Conservation (phyloP, 2,113 vertebrate genomes). For the Ibidorhyncha struthersii region DNA sequence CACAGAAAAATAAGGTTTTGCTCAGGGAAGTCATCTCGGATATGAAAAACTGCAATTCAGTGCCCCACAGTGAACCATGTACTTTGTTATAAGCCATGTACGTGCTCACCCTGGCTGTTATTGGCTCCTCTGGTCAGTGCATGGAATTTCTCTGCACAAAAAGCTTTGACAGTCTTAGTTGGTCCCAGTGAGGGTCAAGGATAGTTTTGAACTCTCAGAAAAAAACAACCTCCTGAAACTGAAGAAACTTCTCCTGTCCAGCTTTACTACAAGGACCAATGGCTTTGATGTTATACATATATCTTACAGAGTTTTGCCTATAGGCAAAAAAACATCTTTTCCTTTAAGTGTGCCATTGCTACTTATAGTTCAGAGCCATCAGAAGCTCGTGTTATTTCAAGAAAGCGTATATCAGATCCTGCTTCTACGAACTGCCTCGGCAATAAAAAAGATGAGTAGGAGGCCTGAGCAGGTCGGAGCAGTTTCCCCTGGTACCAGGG, state of each 20-base stretch:
- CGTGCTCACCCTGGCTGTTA: fast-evolving
- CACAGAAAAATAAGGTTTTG: neutral
- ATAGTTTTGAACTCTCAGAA: neutral
- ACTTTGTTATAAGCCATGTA: neutral
- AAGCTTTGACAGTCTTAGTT: neutral
- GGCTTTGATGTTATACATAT: neutral
- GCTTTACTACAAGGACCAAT: neutral
- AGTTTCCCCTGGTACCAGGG: neutral
- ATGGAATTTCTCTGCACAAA: neutral
- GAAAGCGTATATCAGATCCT: neutral
- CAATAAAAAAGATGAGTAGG: neutral
- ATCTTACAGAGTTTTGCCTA: neutral
- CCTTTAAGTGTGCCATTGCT: neutral
- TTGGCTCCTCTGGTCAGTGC: neutral
- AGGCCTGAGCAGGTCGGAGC: neutral
- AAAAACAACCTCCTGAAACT: neutral
- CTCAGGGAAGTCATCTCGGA: neutral
- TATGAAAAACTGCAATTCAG: neutral
- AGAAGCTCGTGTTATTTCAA: neutral
- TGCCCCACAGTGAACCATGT: neutral
- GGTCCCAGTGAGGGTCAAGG: neutral
- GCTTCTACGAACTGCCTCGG: neutral
- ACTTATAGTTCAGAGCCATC: neutral
- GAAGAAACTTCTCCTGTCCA: neutral
- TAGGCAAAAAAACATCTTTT: neutral